These are phyloP conservation scores for Pedicia rivosa DNA, from an alignment of 2,888 invertebrate species.

Conservation along the genomic window DNA sequence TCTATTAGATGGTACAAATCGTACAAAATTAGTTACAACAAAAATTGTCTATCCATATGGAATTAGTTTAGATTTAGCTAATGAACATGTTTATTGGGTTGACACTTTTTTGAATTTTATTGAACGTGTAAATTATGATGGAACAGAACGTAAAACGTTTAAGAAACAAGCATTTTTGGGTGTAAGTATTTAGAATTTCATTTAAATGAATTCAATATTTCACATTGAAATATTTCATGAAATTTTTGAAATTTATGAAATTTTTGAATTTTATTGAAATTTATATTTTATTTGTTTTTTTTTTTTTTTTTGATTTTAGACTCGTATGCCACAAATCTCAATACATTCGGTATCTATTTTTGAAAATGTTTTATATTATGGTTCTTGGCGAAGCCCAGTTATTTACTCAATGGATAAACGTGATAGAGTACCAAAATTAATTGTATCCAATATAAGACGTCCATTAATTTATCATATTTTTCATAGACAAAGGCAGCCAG, in stretches of 20 bases:
- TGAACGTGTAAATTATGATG: slow-evolving; percentile 63
- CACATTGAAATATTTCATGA: too few relatives aligned
- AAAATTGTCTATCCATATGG: slow-evolving; percentile 66
- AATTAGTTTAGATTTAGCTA: slow-evolving; percentile 53
- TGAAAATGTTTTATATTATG: slow-evolving; percentile 55
- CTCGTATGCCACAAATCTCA: slow-evolving; percentile 21
- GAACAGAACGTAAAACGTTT: slow-evolving; percentile 29
- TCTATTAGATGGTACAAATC: slow-evolving; percentile 44
- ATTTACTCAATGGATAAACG: slow-evolving; percentile 45
- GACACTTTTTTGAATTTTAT: slow-evolving; percentile 67
- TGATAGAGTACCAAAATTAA: slow-evolving; percentile 31
- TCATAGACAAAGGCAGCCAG: slow-evolving; percentile 63
- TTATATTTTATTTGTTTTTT: too few relatives aligned
- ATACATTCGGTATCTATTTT: slow-evolving; percentile 57
- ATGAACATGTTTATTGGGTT: slow-evolving; percentile 59
- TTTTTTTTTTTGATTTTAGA: too few relatives aligned
- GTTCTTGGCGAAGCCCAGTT: slow-evolving; percentile 50
- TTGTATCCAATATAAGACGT: slow-evolving; percentile 36
- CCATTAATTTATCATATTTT: slow-evolving; percentile 53
- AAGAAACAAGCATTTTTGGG: neutral
- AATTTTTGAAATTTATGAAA: too few relatives aligned
- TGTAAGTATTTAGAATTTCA: too few relatives aligned
- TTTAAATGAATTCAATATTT: too few relatives aligned
- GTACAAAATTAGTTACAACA: slow-evolving; percentile 40
- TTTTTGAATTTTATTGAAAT: too few relatives aligned